Conservation (phyloP, 2,113 vertebrate genomes). For the Colaptes auratus region DNA sequence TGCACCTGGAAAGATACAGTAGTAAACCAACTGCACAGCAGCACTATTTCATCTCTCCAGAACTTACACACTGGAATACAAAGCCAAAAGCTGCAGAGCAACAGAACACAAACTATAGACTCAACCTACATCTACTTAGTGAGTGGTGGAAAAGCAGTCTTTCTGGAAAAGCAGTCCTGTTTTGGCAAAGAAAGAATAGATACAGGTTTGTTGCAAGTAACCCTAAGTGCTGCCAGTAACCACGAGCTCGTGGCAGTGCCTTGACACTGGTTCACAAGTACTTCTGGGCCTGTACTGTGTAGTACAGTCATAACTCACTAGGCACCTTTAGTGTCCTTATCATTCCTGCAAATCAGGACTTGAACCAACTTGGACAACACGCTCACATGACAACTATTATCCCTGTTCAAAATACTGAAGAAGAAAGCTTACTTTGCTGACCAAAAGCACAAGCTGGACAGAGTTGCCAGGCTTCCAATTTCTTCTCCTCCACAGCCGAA, state of each 20-base stretch:
- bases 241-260: background rate
- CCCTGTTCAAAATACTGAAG: background rate
- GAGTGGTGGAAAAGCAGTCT: background rate
- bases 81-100: background rate
- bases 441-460: background rate
- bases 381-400: background rate
- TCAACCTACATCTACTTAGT: background rate
- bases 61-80: background rate
- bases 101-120: background rate
- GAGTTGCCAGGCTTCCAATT: background rate
- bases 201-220: background rate
- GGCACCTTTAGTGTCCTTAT: background rate
- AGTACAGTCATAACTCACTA: background rate
- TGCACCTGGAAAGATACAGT: background rate
- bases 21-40: fast-evolving
- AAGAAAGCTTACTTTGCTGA: background rate
- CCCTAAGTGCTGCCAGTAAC: background rate
- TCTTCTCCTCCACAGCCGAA: background rate
- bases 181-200: background rate
- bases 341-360: background rate
- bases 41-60: background rate
- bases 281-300: too few species aligned
- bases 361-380: background rate
- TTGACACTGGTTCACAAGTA: too few species aligned
- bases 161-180: fast-evolving